Evolutionary conservation across 2,797 vertebrate genomes (phyloP), one percentile per base, ranked within the genome.

Genomic region (Triplophysa yarkandensis): DNA sequence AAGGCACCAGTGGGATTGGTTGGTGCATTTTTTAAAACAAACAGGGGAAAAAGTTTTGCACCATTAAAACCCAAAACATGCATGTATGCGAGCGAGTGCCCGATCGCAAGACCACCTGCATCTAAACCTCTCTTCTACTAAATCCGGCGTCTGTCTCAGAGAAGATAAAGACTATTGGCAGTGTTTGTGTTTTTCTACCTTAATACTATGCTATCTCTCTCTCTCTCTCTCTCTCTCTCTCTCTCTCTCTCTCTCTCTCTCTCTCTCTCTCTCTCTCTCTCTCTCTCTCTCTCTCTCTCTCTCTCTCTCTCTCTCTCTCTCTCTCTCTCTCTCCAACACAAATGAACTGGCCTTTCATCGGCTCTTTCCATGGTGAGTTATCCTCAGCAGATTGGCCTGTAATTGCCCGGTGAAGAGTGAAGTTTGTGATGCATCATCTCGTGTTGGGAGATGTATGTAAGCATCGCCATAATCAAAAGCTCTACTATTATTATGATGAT

Each of bases 401-500:
- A 78, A 83, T 82, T 83, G 79, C 66, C 69, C 78, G 6, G 78
- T 68, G 78, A 74, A 65, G 63, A 82, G 66, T 82, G 61, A 83
- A 78, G 61, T 71, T 81, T 76, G 66, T 66, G 43, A 78, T 78
- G 77, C 64, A 76, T 81, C 55, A 78, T 73, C 69, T n/a, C 76
- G 46, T 34, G 41, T 69, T 80, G 48, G 69, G 61, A 27, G 79
- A 77, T 74, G 74, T 78, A 79, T 81, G 61, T 73, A 78, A 46
- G 66, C 65, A 80, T 76, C 77, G 52, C 44, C 55, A 77, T 80
- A 80, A 77, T 77, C 75, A 75, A 69, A 54, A 75, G 27, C 21
- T 25, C 32, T 70, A 48, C 71, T 64, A 71, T 79, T 70, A 48
- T 77, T 64, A 71, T 79, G 36, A 66, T 74, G 41, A 66, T 71